Evolutionary conservation across 1,140 invertebrate species (phyloP).

Genomic region (Calliopsis andreniformis): DNA sequence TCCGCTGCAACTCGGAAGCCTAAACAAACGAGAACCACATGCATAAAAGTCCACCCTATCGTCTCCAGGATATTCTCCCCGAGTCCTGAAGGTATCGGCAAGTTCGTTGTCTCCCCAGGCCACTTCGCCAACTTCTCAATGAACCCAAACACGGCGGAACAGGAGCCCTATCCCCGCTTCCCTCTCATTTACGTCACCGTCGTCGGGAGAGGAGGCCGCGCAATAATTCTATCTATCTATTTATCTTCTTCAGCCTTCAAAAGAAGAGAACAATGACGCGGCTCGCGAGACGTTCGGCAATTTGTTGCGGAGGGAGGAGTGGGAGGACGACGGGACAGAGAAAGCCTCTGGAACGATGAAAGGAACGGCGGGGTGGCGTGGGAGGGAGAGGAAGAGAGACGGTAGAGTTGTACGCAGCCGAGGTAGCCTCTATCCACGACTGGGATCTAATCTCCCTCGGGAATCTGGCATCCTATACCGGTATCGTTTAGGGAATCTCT

Average conservation of each 20-base stretch:
- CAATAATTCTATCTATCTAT: conserved; percentile 62
- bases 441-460: conserved; percentile 73
- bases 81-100: no score
- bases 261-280: conserved; percentile 63
- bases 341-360: conserved; percentile 42
- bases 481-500: conserved; percentile 72
- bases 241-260: conserved; percentile 54
- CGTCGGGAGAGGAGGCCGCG: conserved; percentile 25
- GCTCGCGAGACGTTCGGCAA: conserved; percentile 69
- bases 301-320: conserved; percentile 60
- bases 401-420: conserved; percentile 64
- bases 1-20: background rate
- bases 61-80: no score
- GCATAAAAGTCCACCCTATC: no score
- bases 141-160: conserved; percentile 32
- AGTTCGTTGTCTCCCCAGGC: no score
- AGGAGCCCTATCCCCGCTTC: background rate
- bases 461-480: conserved; percentile 76
- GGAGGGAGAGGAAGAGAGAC: conserved; percentile 43
- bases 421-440: conserved; percentile 67
- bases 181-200: conserved; percentile 50
- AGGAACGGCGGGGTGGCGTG: conserved; percentile 25
- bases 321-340: conserved; percentile 19
- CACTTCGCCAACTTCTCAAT: conserved; percentile 18
- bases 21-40: no score